Evolutionary conservation across 23 tunicate genomes (phyloP).

Genomic region (Oikopleura vanhoeffeni): DNA sequence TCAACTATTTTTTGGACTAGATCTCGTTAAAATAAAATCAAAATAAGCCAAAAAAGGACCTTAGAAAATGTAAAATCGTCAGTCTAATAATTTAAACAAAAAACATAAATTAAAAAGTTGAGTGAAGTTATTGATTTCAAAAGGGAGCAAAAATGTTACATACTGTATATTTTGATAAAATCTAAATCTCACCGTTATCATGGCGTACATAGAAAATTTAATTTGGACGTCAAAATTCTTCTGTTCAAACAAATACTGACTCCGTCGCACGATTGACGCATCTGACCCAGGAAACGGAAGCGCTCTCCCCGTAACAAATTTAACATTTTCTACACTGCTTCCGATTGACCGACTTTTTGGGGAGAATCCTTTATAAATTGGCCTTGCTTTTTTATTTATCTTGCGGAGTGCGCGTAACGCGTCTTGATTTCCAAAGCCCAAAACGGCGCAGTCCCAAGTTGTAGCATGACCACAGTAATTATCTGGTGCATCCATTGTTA

Average conservation of each 20-base stretch:
- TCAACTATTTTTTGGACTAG: no score
- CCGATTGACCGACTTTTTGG: neutral
- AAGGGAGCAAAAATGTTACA: no score
- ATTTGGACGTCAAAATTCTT: constrained; percentile 27
- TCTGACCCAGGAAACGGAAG: constrained; percentile 69
- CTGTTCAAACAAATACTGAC: constrained; percentile 37
- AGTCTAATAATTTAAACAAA: no score
- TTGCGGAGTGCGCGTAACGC: constrained; percentile 24
- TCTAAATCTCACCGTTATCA: no score
- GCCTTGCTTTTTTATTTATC: neutral
- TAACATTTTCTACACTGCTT: neutral
- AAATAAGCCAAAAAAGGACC: no score
- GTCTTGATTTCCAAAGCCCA: constrained; percentile 25
- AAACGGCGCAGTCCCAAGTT: constrained; percentile 63
- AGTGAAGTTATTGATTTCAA: no score
- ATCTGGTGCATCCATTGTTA: constrained; percentile 21
- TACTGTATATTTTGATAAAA: no score
- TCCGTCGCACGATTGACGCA: constrained; percentile 41
- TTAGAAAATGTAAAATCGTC: no score
- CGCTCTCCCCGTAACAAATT: constrained; percentile 1
- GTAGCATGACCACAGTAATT: constrained; percentile 39
- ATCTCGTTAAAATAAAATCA: no score
- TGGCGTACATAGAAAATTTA: constrained; percentile 50
- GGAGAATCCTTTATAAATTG: neutral
- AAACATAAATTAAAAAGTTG: no score